Evolutionary conservation across 2,113 vertebrate genomes (phyloP), one percentile per base, ranked within the genome.

Genomic region (Romanogobio albipinnatus): DNA sequence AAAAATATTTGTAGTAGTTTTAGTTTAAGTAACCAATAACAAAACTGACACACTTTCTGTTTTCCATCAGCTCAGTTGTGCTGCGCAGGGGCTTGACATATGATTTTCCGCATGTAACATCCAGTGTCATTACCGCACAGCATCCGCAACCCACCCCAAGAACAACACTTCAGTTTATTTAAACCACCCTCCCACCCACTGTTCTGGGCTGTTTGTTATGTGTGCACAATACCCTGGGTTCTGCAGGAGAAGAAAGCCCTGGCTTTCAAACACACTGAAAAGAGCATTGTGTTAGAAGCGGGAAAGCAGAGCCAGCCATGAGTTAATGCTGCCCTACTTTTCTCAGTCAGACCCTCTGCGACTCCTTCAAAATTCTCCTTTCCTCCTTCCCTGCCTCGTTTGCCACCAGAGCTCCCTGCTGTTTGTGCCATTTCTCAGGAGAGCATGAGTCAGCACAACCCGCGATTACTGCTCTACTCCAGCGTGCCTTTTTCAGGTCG

Each of bases 221-320:
- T 82, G 36, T 76, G 79, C 77, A 94, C 93, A 95, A 93, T 93
- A 92, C 76, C 83, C 70, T 89, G 91, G 90, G 93, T 92, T 87
- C 90, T 91, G 90, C 83, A 81, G 66, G 61, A 36, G 68, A 73
- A 85, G 84, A 88, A 90, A 92, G 86, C 84, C 73, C 47, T 17
- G 79, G 70, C 87, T 88, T 87, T 83, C 66, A 84, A 74, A 29
- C 19, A 58, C 24, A 53, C 87, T 90, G 87, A 92, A 91, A 87
- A 87, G 86, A 84, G 89, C 89, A 82, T 89, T 93, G 90, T 93
- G 90, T 91, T 73, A 51, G 80, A 90, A 85, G 56, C 75, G 36
- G 84, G 83, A 76, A 89, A 87, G 71, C 70, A 10, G 82, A 87
- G 86, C 86, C 87, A 88, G 84, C 82, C 90, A 84, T 89, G 89